A percentile compares a stretch with the other conserved stretches of the same genome.
Conservation (phyloP, 53 echinoderm and acorn worm genomes). For the Patiria pectinifera region DNA sequence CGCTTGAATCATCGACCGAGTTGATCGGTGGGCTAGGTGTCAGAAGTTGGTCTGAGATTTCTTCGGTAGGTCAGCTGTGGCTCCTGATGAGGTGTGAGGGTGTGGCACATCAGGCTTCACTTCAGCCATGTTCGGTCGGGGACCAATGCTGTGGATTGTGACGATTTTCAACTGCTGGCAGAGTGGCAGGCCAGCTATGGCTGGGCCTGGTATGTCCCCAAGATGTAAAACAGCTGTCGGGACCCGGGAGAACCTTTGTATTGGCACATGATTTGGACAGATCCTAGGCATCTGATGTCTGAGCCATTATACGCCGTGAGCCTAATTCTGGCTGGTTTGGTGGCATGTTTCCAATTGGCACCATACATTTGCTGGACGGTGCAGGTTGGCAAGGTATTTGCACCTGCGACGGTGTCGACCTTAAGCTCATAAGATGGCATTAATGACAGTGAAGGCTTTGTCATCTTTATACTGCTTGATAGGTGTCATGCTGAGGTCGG, state of each 20-base stretch:
- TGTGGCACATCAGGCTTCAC: no score
- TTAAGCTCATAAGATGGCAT: slow-evolving; percentile 57
- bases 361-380: slow-evolving; percentile 68
- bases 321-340: background rate
- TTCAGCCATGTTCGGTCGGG: background rate
- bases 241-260: slow-evolving; percentile 50
- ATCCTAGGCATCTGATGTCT: slow-evolving; percentile 64
- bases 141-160: slow-evolving; percentile 54
- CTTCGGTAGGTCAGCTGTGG: no score
- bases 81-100: no score
- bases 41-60: no score
- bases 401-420: slow-evolving; percentile 60
- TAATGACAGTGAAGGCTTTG: slow-evolving; percentile 48
- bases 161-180: slow-evolving; percentile 49
- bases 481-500: slow-evolving; percentile 27
- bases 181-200: slow-evolving; percentile 45
- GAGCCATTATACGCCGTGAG: slow-evolving; percentile 70
- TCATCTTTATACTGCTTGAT: background rate
- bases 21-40: background rate
- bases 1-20: slow-evolving; percentile 35
- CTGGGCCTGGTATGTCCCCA: slow-evolving; percentile 67
- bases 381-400: slow-evolving; percentile 55
- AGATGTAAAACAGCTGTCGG: slow-evolving; percentile 56
- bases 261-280: slow-evolving; percentile 51
- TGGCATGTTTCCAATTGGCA: slow-evolving; percentile 15